These are phyloP conservation scores for Coptodon rendalli DNA, from an alignment of 2,113 vertebrate genomes.

Conservation along the genomic window DNA sequence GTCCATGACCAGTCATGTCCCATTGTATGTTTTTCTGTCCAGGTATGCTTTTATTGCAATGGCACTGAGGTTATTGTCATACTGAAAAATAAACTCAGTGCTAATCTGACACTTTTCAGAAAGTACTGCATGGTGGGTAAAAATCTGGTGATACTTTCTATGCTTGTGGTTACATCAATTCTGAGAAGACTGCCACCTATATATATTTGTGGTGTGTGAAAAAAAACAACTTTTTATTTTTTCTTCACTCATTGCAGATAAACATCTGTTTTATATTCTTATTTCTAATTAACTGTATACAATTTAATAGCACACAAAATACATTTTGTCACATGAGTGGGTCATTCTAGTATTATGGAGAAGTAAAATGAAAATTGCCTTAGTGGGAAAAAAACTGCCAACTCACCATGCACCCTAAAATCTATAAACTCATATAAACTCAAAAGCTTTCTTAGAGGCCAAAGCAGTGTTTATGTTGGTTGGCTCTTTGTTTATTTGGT, in stretches of 20 bases:
- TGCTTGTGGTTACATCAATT: background rate
- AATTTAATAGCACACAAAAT: slow-evolving; percentile 30
- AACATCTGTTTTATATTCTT: slow-evolving; percentile 36
- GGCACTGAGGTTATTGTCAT: background rate
- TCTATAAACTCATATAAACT: background rate
- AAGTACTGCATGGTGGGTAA: background rate
- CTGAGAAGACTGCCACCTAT: background rate
- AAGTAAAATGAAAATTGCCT: background rate
- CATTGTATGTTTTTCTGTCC: background rate
- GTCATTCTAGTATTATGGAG: background rate
- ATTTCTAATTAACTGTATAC: slow-evolving; percentile 23
- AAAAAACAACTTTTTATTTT: background rate
- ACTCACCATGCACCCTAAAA: background rate
- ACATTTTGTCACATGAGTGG: slow-evolving; percentile 17
- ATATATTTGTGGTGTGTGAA: background rate
- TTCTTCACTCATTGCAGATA: background rate
- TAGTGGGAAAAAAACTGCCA: background rate
- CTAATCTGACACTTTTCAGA: background rate
- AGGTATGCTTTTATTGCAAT: background rate
- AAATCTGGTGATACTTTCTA: background rate
- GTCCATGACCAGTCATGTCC: background rate
- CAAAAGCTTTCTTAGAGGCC: background rate
- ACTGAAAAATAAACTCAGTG: background rate
- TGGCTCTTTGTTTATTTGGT: background rate
- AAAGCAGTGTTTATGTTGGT: background rate